A percentile compares a stretch with the other conserved stretches of the same genome.
Evolutionary conservation across 2,888 invertebrate genomes (phyloP).

Genomic region (Polyploca ridens): DNA sequence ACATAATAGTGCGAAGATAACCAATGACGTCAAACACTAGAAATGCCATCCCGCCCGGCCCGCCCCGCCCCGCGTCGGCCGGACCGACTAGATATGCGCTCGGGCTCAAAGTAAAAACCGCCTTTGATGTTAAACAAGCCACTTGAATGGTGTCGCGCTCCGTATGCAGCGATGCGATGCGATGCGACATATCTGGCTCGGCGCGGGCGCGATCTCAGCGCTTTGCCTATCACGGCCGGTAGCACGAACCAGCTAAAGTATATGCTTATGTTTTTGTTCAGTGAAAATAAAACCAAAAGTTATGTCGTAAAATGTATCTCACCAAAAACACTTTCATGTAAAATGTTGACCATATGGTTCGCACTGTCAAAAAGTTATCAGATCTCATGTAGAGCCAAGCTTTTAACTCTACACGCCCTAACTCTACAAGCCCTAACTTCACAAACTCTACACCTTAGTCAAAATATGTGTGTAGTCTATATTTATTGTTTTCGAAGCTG

Average conservation of each 20-base stretch:
- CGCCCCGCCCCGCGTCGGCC: too few relatives aligned
- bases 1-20: background rate
- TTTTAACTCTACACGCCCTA: too few relatives aligned
- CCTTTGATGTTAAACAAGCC: constrained; percentile 70
- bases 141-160: constrained; percentile 18
- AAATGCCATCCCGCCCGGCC: constrained; percentile 23
- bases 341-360: too few relatives aligned
- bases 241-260: background rate
- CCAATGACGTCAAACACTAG: constrained; percentile 23
- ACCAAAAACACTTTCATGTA: too few relatives aligned
- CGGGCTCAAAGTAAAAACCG: constrained; percentile 51
- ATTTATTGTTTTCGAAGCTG: too few relatives aligned
- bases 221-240: background rate
- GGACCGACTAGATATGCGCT: constrained; percentile 26
- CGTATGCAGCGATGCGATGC: background rate
- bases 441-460: too few relatives aligned
- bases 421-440: too few relatives aligned
- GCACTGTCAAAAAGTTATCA: too few relatives aligned
- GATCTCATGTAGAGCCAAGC: too few relatives aligned
- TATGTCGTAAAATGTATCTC: background rate
- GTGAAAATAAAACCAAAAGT: background rate
- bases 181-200: constrained; percentile 3
- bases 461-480: too few relatives aligned
- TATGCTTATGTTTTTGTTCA: background rate
- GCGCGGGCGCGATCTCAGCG: background rate